Evolutionary conservation across 2,888 invertebrate genomes (phyloP).

Genomic region (Sussaba pulchella): DNA sequence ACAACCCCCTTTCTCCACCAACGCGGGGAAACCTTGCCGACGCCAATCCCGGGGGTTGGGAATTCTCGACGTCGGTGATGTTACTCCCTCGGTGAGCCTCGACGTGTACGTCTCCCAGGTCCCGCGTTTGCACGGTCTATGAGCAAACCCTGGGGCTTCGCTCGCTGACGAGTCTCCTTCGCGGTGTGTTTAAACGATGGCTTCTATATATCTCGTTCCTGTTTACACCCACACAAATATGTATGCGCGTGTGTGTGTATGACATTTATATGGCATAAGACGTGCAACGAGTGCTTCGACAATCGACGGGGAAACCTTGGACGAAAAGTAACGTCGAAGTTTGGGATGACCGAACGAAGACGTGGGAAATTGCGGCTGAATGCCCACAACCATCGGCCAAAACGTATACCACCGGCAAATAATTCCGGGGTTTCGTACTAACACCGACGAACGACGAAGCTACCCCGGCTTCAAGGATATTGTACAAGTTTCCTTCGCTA

Average conservation of each 20-base stretch:
- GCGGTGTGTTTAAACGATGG: neutral
- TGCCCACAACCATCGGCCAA: neutral
- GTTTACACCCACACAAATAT: neutral
- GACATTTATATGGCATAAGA: too few species aligned
- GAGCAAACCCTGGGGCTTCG: constrained; percentile 7
- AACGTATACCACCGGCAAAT: constrained; percentile 53
- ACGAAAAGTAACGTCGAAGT: neutral
- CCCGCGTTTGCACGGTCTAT: constrained; percentile 5
- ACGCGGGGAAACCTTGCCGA: too few species aligned
- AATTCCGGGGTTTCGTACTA: constrained; percentile 41
- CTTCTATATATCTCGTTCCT: neutral
- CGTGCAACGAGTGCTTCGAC: too few species aligned
- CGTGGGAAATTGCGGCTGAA: neutral
- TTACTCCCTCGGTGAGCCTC: neutral
- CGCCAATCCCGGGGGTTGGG: too few species aligned
- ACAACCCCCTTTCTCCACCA: neutral
- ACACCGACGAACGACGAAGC: constrained; percentile 18
- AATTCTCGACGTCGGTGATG: too few species aligned
- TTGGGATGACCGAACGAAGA: neutral
- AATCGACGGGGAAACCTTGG: too few species aligned
- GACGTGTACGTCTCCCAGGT: neutral
- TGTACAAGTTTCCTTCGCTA: constrained; percentile 58
- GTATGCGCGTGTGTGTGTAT: neutral
- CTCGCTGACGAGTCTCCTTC: constrained; percentile 28
- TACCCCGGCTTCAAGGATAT: constrained; percentile 59